These are phyloP conservation scores for Pogonomyrmex californicus DNA, from an alignment of 1,140 invertebrate genomes.

Conservation along the genomic window DNA sequence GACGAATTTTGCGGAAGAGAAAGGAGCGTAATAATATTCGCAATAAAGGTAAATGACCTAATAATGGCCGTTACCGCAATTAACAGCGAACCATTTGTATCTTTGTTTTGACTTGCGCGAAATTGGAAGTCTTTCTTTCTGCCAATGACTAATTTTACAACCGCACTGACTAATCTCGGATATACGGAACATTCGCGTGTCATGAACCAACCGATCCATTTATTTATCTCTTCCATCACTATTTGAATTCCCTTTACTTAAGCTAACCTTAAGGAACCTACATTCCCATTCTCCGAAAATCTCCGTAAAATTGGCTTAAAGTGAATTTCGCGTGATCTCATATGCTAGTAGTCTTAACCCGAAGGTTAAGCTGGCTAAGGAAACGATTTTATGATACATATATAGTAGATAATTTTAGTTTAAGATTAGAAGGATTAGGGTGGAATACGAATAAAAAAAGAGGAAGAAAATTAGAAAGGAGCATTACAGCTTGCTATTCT, in stretches of 20 bases:
- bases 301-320: slow-evolving; percentile 47
- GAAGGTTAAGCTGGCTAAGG: neutral
- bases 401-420: neutral
- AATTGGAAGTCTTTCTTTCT: slow-evolving; percentile 12
- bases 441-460: neutral
- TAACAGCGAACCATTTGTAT: neutral
- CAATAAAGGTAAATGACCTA: neutral
- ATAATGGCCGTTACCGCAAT: slow-evolving; percentile 9
- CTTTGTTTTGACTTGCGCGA: neutral
- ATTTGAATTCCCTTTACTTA: slow-evolving; percentile 27
- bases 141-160: slow-evolving; percentile 22
- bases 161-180: neutral
- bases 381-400: slow-evolving; percentile 30
- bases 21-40: neutral
- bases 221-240: slow-evolving; percentile 50
- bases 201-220: neutral
- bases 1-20: neutral
- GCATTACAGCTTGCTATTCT: neutral
- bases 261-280: slow-evolving; percentile 10
- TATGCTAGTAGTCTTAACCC: slow-evolving; percentile 1
- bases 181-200: slow-evolving; percentile 23
- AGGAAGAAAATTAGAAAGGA: slow-evolving; percentile 7
- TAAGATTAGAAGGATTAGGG: neutral
- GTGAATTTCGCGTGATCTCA: slow-evolving; percentile 50
- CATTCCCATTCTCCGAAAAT: slow-evolving; percentile 21